A percentile compares a stretch with the other conserved stretches of the same genome.
Evolutionary conservation across 2,797 vertebrate genomes (phyloP).

Genomic region (Melanotaenia parkinsoni): DNA sequence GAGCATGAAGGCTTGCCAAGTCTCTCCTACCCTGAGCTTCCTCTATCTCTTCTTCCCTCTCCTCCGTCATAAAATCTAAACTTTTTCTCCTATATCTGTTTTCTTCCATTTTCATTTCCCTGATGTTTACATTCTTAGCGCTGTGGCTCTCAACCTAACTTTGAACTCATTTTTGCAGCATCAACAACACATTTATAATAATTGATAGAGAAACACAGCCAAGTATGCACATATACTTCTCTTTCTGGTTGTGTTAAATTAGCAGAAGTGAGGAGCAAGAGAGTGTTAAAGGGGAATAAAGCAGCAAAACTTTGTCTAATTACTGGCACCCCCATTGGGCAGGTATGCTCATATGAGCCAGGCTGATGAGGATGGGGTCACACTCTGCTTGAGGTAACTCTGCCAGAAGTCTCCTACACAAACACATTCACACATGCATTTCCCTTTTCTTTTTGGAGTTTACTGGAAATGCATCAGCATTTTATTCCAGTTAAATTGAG

Average conservation of each 20-base stretch:
- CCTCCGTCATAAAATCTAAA: constrained; percentile 11
- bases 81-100: constrained; percentile 2
- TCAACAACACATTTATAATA: constrained; percentile 27
- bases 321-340: constrained; percentile 51
- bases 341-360: constrained; percentile 49
- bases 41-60: constrained; percentile 26
- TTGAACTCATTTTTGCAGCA: constrained; percentile 32
- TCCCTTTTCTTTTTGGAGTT: constrained; percentile 29
- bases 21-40: constrained; percentile 60
- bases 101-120: constrained; percentile 22
- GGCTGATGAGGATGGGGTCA: constrained; percentile 48
- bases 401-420: not conserved
- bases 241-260: constrained; percentile 54
- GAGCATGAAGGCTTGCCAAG: constrained; percentile 77
- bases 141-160: not conserved
- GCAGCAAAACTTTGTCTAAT: constrained; percentile 50
- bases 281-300: constrained; percentile 2
- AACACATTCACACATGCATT: not conserved
- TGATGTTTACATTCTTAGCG: constrained; percentile 37
- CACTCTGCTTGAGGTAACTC: constrained; percentile 46
- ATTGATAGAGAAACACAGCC: constrained; percentile 45
- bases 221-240: constrained; percentile 20
- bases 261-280: constrained; percentile 34
- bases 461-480: constrained; percentile 18
- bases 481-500: constrained; percentile 36